These are phyloP conservation scores for Pogonocichla stellata DNA, from an alignment of 2,113 vertebrate genomes.

Conservation along the genomic window DNA sequence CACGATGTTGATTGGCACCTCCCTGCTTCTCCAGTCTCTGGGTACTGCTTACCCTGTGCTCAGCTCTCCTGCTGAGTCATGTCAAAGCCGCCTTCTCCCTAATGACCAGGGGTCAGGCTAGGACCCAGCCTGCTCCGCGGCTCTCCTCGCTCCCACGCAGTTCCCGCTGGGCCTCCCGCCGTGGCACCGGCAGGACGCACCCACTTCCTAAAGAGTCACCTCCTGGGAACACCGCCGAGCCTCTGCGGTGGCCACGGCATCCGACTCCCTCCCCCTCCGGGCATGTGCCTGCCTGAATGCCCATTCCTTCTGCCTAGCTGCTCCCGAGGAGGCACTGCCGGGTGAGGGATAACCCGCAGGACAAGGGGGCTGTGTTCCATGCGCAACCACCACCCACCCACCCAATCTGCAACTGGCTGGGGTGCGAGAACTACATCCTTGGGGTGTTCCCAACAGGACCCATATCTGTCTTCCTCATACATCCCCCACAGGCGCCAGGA, in stretches of 20 bases:
- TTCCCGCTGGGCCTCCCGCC: background rate
- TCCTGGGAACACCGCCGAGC: slow-evolving; percentile 13
- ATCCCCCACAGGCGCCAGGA: background rate
- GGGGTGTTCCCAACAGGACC: background rate
- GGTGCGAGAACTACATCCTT: background rate
- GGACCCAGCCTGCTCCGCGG: background rate
- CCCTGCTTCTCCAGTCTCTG: background rate
- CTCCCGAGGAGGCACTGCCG: background rate
- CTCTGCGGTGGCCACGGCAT: background rate
- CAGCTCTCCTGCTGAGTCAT: slow-evolving; percentile 9
- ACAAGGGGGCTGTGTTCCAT: background rate
- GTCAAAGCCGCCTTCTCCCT: background rate
- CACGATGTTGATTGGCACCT: background rate
- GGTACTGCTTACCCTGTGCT: background rate
- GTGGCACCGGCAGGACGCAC: background rate
- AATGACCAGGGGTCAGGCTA: background rate
- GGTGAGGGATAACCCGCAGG: background rate
- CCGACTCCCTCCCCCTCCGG: background rate
- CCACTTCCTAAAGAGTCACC: slow-evolving; percentile 65
- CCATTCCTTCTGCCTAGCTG: background rate
- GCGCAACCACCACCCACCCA: background rate
- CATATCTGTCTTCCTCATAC: accelerated
- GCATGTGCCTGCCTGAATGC: slow-evolving; percentile 2
- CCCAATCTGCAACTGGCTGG: background rate
- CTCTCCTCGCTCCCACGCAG: slow-evolving; percentile 22